phyloP scores from a whole-genome alignment of 2,888 invertebrate genomes.

The Platycheirus rosarum region DNA sequence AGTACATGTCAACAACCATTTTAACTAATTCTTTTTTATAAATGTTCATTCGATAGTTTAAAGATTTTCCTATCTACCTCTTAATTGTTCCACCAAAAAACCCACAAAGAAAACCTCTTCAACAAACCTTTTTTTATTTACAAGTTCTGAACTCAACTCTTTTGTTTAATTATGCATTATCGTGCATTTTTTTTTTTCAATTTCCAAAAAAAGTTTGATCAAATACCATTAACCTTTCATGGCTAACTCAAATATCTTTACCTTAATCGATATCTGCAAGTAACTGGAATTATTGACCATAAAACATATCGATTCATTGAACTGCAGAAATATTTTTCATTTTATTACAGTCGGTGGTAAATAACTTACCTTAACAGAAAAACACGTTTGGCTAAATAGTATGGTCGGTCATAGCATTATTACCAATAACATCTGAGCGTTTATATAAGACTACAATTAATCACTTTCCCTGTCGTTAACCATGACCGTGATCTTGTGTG shows the following conservation, averaged over 20 bases:
- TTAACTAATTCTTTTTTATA: too few relatives aligned
- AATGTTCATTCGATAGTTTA: too few relatives aligned
- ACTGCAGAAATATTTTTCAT: slow-evolving; percentile 41
- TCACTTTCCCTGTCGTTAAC: slow-evolving; percentile 75
- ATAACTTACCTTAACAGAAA: slow-evolving; percentile 15
- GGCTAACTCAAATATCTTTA: not conserved
- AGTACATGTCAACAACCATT: too few relatives aligned
- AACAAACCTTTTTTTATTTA: too few relatives aligned
- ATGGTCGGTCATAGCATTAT: slow-evolving; percentile 38
- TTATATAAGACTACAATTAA: slow-evolving; percentile 70
- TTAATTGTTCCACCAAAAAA: too few relatives aligned
- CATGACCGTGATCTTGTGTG: slow-evolving; percentile 75
- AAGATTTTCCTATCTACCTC: too few relatives aligned
- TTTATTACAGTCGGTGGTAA: slow-evolving; percentile 16
- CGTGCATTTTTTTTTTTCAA: not conserved
- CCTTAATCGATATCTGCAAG: not conserved
- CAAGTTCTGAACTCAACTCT: slow-evolving; percentile 41
- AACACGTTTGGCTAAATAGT: slow-evolving; percentile 27
- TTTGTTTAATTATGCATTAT: slow-evolving; percentile 1
- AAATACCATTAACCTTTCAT: slow-evolving; percentile 18
- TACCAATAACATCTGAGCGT: slow-evolving; percentile 52
- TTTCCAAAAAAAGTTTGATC: not conserved
- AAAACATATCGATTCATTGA: slow-evolving; percentile 44
- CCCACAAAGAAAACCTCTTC: too few relatives aligned
- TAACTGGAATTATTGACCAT: slow-evolving; percentile 16